Conservation (phyloP, 2,797 vertebrate species). For the Bucorvus abyssinicus region DNA sequence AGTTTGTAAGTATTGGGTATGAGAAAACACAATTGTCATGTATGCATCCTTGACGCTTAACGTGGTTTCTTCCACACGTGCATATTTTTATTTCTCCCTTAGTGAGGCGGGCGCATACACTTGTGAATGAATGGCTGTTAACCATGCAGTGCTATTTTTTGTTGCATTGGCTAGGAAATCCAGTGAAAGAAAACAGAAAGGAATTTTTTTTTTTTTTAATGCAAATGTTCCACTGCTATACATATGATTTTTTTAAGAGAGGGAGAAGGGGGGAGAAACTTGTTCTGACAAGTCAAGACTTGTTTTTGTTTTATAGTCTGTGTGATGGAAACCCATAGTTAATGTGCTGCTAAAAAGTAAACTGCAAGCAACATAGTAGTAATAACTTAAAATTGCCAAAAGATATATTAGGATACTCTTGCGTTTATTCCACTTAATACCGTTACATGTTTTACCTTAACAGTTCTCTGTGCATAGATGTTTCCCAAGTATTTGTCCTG, state of each 20-base stretch:
- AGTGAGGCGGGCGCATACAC: neutral
- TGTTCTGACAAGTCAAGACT: neutral
- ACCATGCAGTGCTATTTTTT: neutral
- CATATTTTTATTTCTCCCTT: neutral
- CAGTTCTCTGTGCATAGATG: neutral
- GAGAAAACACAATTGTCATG: neutral
- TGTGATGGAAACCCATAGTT: neutral
- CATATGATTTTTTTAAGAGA: neutral
- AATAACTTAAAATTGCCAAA: conserved; percentile 26
- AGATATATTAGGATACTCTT: neutral
- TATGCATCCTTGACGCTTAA: neutral
- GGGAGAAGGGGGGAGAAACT: neutral
- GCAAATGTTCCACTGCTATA: neutral
- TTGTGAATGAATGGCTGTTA: neutral
- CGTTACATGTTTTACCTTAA: neutral
- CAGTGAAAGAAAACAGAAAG: neutral
- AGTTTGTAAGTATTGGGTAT: neutral
- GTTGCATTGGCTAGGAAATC: neutral
- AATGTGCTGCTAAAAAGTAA: neutral
- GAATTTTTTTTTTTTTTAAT: neutral
- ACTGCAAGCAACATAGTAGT: neutral
- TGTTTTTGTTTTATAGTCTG: neutral
- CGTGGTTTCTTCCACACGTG: neutral
- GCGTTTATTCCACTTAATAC: neutral
- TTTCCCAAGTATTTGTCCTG: neutral